Percentiles rank a stretch among this genome's conserved stretches.
Evolutionary conservation across 1,140 invertebrate species (phyloP).

Genomic region (Cataglyphis hispanica): DNA sequence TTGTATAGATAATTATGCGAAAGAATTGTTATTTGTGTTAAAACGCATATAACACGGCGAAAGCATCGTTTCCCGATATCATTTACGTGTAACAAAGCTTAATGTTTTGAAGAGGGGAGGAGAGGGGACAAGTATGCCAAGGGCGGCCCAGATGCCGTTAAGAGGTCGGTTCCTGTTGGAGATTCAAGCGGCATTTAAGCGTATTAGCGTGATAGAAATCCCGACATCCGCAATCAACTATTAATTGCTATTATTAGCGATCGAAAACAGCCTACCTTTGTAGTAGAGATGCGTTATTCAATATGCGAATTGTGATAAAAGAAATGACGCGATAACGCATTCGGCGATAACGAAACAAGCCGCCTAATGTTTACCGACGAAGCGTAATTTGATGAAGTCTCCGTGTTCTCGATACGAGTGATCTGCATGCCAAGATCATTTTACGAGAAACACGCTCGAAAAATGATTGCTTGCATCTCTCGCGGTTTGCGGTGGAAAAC

Average conservation of each 20-base stretch:
- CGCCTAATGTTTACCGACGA: neutral
- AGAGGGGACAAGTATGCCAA: constrained; percentile 52
- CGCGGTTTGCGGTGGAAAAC: constrained; percentile 45
- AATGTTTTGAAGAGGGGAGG: neutral
- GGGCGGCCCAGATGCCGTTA: constrained; percentile 50
- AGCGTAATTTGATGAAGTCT: constrained; percentile 11
- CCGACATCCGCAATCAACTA: neutral
- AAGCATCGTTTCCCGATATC: neutral
- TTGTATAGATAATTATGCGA: neutral
- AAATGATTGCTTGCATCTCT: neutral
- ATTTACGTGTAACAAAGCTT: constrained; percentile 24
- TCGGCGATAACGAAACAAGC: neutral
- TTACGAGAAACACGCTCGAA: constrained; percentile 40
- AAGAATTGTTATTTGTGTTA: constrained; percentile 3
- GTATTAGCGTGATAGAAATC: constrained; percentile 6
- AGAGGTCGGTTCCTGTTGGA: constrained; percentile 65
- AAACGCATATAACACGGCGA: neutral
- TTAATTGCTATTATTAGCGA: neutral
- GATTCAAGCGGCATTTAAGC: neutral
- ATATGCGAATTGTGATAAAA: neutral
- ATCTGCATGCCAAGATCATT: neutral
- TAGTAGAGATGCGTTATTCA: neutral
- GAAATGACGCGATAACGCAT: neutral
- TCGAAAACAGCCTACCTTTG: neutral
- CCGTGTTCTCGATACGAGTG: neutral